phyloP scores from a whole-genome alignment of 2,797 vertebrate genomes.

The Tokudaia muenninki region DNA sequence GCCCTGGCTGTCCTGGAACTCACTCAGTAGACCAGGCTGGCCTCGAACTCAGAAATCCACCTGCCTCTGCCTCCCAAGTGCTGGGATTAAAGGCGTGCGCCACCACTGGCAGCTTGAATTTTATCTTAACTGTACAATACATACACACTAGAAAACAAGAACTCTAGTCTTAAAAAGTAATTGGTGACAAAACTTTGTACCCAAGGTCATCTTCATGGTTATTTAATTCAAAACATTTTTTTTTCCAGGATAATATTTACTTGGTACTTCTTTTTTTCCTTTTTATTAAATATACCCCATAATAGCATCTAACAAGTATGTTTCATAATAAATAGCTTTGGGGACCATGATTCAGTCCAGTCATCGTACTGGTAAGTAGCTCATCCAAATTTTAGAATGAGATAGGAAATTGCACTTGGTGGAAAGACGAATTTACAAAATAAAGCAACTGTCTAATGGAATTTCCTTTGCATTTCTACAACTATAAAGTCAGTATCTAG shows the following conservation, averaged over 20 bases:
- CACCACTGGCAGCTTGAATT: neutral
- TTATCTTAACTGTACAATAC: neutral
- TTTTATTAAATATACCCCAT: neutral
- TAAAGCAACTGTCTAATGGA: neutral
- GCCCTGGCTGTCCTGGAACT: no score
- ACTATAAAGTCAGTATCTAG: neutral
- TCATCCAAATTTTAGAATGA: conserved; percentile 51
- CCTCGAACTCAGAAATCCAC: no score
- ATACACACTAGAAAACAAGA: neutral
- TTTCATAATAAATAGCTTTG: neutral
- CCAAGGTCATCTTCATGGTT: neutral
- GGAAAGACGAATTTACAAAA: conserved; percentile 31
- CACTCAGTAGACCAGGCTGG: no score
- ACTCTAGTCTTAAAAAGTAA: neutral
- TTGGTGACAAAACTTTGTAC: neutral
- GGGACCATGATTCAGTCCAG: neutral
- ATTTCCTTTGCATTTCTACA: neutral
- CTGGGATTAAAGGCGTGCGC: no score
- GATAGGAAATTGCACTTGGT: neutral
- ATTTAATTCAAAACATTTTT: neutral
- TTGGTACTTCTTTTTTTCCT: conserved; percentile 9
- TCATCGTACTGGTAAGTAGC: neutral
- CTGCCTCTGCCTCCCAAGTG: no score
- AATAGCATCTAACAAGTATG: neutral
- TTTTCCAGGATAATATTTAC: neutral